Conservation (phyloP, 2,113 vertebrate genomes). For the Coptodon bakossiorum region DNA sequence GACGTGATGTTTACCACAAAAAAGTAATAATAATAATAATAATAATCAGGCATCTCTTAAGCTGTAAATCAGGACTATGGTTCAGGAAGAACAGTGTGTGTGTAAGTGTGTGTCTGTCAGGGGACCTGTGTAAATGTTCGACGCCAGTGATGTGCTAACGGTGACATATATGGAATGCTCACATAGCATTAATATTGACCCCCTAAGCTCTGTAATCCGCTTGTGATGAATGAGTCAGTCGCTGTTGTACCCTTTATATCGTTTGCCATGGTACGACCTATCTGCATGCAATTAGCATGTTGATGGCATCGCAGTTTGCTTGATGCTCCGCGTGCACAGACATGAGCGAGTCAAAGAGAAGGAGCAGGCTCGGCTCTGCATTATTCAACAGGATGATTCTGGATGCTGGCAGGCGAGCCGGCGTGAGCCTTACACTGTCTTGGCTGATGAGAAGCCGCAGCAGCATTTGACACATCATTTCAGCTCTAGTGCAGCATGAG, state of each 20-base stretch:
- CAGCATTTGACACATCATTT: constrained; percentile 18
- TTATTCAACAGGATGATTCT: constrained; percentile 58
- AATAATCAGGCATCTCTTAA: not conserved
- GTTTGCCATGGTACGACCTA: not conserved
- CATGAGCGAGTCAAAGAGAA: constrained; percentile 5
- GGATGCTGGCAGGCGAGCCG: constrained; percentile 23
- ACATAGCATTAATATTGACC: constrained; percentile 31
- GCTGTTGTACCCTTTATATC: not conserved
- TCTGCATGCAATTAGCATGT: constrained; percentile 55
- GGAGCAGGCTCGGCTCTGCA: constrained; percentile 22
- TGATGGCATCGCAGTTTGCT: not conserved
- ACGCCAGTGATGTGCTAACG: not conserved
- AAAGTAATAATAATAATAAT: too few relatives aligned
- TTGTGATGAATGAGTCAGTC: constrained; percentile 34
- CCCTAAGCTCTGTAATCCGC: constrained; percentile 27
- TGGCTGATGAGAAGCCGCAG: constrained; percentile 26
- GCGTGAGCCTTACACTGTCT: constrained; percentile 2
- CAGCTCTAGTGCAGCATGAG: constrained; percentile 7
- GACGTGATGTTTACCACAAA: not conserved
- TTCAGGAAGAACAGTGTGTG: not conserved
- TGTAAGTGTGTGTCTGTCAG: not conserved
- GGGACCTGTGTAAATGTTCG: constrained; percentile 7
- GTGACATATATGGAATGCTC: constrained; percentile 28
- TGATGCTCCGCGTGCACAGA: not conserved
- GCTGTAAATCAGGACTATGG: not conserved